phyloP scores from a whole-genome alignment of 2,113 vertebrate species.

The Isichthys henryi region DNA sequence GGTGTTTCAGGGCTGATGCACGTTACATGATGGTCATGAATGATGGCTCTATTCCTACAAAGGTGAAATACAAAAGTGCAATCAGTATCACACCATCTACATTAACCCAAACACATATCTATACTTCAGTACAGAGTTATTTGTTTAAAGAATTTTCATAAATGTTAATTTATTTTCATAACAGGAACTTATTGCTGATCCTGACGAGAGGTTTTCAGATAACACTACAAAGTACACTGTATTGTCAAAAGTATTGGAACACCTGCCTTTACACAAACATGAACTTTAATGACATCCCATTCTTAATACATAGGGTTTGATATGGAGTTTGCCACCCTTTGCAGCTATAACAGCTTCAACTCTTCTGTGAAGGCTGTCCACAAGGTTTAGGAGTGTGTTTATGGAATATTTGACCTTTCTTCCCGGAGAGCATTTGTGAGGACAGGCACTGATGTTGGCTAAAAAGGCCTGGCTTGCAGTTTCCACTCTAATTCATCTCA shows the following conservation, averaged over 20 bases:
- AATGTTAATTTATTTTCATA: conserved; percentile 17
- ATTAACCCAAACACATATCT: neutral
- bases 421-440: too few relatives aligned
- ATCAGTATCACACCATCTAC: conserved; percentile 10
- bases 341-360: too few relatives aligned
- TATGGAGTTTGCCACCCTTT: too few relatives aligned
- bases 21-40: conserved; percentile 12
- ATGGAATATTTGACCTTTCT: too few relatives aligned
- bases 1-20: conserved; percentile 26
- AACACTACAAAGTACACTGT: neutral
- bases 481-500: too few relatives aligned
- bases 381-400: too few relatives aligned
- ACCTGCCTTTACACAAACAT: neutral
- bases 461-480: too few relatives aligned
- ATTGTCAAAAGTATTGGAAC: neutral
- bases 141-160: conserved; percentile 18
- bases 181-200: neutral
- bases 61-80: neutral
- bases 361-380: too few relatives aligned
- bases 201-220: neutral
- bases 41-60: conserved; percentile 7
- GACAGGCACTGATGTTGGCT: too few relatives aligned
- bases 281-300: too few relatives aligned
- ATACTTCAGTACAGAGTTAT: neutral
- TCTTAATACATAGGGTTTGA: too few relatives aligned